A percentile compares a stretch with the other conserved stretches of the same genome.
phyloP scores from a whole-genome alignment of 2,888 invertebrate genomes.

The Neocrepidodera transversa region DNA sequence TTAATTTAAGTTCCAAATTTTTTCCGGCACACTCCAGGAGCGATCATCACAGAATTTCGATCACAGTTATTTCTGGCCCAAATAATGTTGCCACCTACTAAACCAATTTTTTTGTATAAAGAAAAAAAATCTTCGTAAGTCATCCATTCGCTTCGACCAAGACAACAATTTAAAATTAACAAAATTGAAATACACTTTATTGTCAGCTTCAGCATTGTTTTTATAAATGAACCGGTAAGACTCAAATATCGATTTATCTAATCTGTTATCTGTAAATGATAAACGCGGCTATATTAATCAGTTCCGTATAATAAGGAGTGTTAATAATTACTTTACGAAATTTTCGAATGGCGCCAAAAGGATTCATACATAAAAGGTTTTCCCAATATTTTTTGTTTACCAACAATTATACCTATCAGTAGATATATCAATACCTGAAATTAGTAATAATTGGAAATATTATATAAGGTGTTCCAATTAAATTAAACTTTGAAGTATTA shows the following conservation, averaged over 20 bases:
- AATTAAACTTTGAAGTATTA: no score
- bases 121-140: conserved; percentile 28
- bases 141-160: conserved; percentile 16
- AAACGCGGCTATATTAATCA: no score
- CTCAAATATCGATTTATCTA: neutral
- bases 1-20: conserved; percentile 9
- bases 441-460: no score
- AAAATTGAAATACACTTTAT: conserved; percentile 7
- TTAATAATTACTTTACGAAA: no score
- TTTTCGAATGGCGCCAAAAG: no score
- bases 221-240: neutral
- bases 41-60: conserved; percentile 25
- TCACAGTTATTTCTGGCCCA: conserved; percentile 30
- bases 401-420: no score
- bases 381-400: no score
- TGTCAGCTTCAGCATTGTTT: neutral
- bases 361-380: no score
- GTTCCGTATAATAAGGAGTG: no score
- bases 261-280: neutral
- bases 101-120: neutral
- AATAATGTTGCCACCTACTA: conserved; percentile 24
- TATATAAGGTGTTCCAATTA: no score
- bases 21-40: conserved; percentile 27
- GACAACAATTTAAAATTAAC: conserved; percentile 10
- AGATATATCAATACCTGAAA: no score